Percentiles rank a stretch among this genome's conserved stretches.
Evolutionary conservation across 2,888 invertebrate genomes (phyloP).

Genomic region (Drosophila algonquin): DNA sequence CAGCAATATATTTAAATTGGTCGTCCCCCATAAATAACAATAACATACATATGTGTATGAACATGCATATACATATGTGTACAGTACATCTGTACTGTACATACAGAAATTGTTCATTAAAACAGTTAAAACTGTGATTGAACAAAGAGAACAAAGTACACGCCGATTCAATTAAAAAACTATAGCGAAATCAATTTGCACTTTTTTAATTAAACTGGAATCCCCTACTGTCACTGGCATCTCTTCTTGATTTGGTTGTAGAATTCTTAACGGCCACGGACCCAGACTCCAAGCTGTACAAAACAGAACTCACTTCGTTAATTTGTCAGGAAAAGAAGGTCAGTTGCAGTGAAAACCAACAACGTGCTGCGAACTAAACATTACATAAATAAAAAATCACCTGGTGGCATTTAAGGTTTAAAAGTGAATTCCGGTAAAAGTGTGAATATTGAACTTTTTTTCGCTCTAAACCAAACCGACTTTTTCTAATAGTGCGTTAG

Average conservation of each 20-base stretch:
- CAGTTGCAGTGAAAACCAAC: neutral
- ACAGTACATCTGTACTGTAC: neutral
- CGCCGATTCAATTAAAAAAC: constrained; percentile 30
- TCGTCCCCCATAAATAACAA: neutral
- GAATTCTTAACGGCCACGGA: neutral
- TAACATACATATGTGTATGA: neutral
- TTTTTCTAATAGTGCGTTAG: too few species aligned
- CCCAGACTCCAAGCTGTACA: neutral
- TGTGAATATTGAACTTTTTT: too few species aligned
- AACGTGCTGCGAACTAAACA: too few species aligned
- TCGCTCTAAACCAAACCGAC: too few species aligned
- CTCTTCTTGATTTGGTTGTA: constrained; percentile 7
- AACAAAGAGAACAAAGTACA: neutral
- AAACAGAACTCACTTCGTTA: constrained; percentile 13
- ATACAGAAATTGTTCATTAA: neutral
- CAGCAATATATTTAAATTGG: constrained; percentile 23
- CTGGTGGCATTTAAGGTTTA: too few species aligned
- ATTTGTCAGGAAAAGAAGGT: neutral
- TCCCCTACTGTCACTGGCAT: constrained; percentile 4
- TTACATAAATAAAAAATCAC: too few species aligned
- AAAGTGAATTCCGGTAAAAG: too few species aligned
- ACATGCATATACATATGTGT: neutral
- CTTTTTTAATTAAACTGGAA: constrained; percentile 55
- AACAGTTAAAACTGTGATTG: neutral
- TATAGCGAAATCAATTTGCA: constrained; percentile 48